Base-by-base conservation (phyloP, 1,140 invertebrate genomes). In the Hetaerina americana region DNA sequence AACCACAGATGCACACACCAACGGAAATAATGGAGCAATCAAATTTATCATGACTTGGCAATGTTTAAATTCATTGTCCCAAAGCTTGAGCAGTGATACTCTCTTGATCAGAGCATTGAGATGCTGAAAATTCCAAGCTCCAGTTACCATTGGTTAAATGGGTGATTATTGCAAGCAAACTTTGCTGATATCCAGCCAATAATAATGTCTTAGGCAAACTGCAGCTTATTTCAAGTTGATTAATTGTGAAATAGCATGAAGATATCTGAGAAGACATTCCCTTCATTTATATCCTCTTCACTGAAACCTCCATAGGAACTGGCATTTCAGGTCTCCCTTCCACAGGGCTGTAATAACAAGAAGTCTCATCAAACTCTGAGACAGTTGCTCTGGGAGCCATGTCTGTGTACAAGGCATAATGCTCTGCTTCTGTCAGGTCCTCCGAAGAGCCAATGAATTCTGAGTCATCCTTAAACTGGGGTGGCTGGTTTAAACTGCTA, bases 331-430 rank as follows among this genome's bases (percentile, higher is more conserved):
- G 25, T 26, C 25, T 68, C 24, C 87, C 90, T 78, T 93, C 91
- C 10, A 93, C 89, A 1, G 91, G 88, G 40, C 90, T 90, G 78
- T 94, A 94, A 79, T 92, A 94, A 79, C 89, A 91, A 26, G 91
- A 93, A 77, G 89, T 87, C 77, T 94, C 92, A 77, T 94, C 92
- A 77, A 94, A 94, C 78, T 94, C 92, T 8, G 91, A 93, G 22
- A 85, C 87, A 0, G 91, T 93, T 3, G 92, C 92, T 78, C 89
- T 88, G 12, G 92, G 92, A 6, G 92, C 91, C 77, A 93, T 86
- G 40, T 89, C 87, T 73, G 91, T 93, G 74, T 93, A 93, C 66
- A 94, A 78, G 49, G 92, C 92, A 79, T 92, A 94, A 79, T 93
- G 89, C 78, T 94, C 92, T 0, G 91, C 92, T 74, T 93, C 92